A percentile compares a stretch with the other conserved stretches of the same genome.
Conservation (phyloP, 2,113 vertebrate genomes). For the Saimiri boliviensis region DNA sequence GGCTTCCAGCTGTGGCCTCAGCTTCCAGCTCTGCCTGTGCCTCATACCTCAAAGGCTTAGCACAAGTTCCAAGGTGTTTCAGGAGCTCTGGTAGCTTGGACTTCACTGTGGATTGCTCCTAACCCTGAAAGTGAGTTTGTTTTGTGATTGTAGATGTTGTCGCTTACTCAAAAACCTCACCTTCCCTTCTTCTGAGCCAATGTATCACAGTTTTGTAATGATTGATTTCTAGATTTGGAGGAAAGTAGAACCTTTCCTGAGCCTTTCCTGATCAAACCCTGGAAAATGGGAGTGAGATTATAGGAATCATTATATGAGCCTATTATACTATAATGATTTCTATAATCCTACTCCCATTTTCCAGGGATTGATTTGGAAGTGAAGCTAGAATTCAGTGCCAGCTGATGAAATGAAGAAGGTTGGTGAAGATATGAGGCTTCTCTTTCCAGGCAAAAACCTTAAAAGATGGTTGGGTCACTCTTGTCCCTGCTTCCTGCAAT, state of each 20-base stretch:
- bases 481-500: background rate
- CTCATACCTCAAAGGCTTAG: conserved; percentile 82
- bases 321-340: background rate
- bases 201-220: background rate
- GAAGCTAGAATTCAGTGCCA: background rate
- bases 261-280: background rate
- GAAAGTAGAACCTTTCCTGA: background rate
- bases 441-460: background rate
- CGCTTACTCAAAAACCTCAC: background rate
- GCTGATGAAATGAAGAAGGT: background rate
- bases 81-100: conserved; percentile 49
- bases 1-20: conserved; percentile 38
- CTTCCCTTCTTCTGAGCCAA: background rate
- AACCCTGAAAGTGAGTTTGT: background rate
- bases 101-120: conserved; percentile 39
- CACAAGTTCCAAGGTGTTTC: conserved; percentile 77
- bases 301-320: background rate
- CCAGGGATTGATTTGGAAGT: background rate
- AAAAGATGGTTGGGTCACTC: too few species aligned
- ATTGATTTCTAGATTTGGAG: background rate
- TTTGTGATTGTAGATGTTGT: background rate
- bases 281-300: background rate
- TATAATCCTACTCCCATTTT: background rate
- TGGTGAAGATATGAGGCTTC: background rate
- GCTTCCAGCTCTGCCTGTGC: conserved; percentile 70